Base-by-base conservation (phyloP, 1,140 invertebrate genomes). In the Augochlora pura region DNA sequence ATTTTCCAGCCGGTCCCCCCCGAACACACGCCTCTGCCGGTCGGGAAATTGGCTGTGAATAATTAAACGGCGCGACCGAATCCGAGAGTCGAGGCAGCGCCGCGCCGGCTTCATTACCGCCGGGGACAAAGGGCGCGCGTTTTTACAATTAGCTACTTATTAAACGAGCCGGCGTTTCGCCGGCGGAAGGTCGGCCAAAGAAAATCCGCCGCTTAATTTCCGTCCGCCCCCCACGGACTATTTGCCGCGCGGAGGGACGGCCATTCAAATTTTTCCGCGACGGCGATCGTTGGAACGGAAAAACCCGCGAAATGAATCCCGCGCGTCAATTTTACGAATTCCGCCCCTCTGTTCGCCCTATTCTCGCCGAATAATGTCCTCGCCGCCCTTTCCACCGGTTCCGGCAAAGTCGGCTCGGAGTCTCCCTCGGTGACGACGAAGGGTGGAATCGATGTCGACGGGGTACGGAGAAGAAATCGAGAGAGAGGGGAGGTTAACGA, bases 401-500 rank as follows among this genome's bases (percentile, higher is more conserved):
- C 63, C 62, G 63, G 77, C 62, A 60, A 81, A 68, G 70, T 70
- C 32, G 66, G 64, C 74, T n/a, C 63, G 75, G 74, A 64, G 66
- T 59, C 77, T 77, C 52, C 39, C 60, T 52, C 62, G 72, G 54
- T 38, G 57, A 52, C 71, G 73, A n/a, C n/a, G n/a, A n/a, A 27
- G 39, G 63, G 60, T 77, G 74, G 23, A 42, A 84, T 83, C 77
- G 83, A 84, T 72, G 9, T 0, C 23, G 25, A 10, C 9, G 32
- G 59, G 32, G 21, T 14, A 23, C 9, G 32, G 27, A 8, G 25
- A 5, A 16, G 16, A 18, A 21, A 8, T 2, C 27, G 39, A n/a
- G 23, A 75, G 74, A 67, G 72, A 57, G 68, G 52, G 59, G 23
- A n/a, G 70, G 74, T 85, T 76, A 79, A 85, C 75, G 75, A 85